Base-by-base conservation (phyloP, 2,888 invertebrate genomes). In the Nymphalis c-album region DNA sequence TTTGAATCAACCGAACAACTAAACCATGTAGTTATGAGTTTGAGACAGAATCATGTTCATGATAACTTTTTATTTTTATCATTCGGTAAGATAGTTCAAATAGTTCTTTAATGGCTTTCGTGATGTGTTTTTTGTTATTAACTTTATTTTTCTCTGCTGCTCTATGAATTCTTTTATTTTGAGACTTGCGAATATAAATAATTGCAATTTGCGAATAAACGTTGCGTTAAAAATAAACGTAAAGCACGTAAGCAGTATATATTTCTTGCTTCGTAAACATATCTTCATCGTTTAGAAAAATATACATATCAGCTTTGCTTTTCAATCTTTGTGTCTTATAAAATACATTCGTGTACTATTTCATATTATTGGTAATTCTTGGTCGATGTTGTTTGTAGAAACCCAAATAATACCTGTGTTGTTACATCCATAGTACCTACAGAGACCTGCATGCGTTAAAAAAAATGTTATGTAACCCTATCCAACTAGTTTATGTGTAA, bases 61-160 rank as follows among this genome's bases (percentile, higher is more conserved):
- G 26, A 53, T 53, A 53, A 53, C 2, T 53, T 53, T 22, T 22
- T 53, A 10, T 53, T 53, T 26, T 16, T 53, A 17, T 53, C 53
- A 53, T 53, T 53, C 17, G 53, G 53, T 53, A 26, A 53, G 53
- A 53, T 53, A 16, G 20, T 31, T 26, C 4, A 53, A 53, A 26
- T 26, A 20, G 26, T 53, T 53, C 40, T 40, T 13, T 40, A 13
- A 40, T 40, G 40, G 40, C 40, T 40, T 53, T 7, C 20, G 22
- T 53, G 18, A 20, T 18, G 26, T 22, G 22, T 53, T 20, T 53
- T 16, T 18, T 53, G 35, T 40, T 40, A 4, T 13, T 13, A 40
- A 40, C 2, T 40, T 40, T 40, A 2, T 10, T n/a, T 50, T 10
- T 50, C 13, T 50, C 20, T 50, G 20, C 20, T 50, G 18, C 20